Base-by-base conservation (phyloP, 2,113 vertebrate genomes). In the Phalacrocorax brasilianus region DNA sequence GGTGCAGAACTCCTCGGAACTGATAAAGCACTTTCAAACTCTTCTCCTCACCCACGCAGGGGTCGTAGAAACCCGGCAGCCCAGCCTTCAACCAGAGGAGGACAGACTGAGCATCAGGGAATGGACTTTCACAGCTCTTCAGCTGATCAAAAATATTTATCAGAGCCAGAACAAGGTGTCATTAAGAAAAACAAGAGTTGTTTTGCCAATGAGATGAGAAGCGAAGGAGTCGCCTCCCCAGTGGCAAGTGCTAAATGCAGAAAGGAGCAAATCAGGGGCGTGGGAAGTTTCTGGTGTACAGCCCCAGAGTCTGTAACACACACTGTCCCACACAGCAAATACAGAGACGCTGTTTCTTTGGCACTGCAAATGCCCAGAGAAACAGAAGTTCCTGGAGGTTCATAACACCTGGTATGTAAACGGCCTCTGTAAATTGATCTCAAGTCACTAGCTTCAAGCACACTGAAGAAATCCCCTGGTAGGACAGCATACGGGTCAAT, bases 11-110 rank as follows among this genome's bases (percentile, higher is more conserved):
- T 26, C 99, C 99, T 38, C 99, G 98, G 98, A 99, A 99, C 98
- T 99, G 99, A 98, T 99, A 99, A 49, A 99, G 99, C 97, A 99
- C 98, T 95, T 99, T 99, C 85, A 99, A 97, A 97, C 98, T 99
- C 98, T 99, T 99, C 90, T 99, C 99, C 95, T 99, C 99, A 19
- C 99, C 99, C 65, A 99, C 98, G 1, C 99, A 99, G 2, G 99
- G 99, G 97, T 99, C 99, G 0, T 99, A 99, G 97, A 99, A 99
- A 35, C 99, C 99, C 0, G 99, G 99, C 80, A 99, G 98, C n/a
- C 99, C 99, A 16, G 98, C 98, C 99, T 99, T 97, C 13, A 94
- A 93, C 4, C 80, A 24, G 21, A 61, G 74, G 73, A 92, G 15
- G 58, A 89, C 45, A 89, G 27, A 81, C 28, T 79, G 28, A 89